Evolutionary conservation across 2,888 invertebrate genomes (phyloP).

Genomic region (Lypha dubia): DNA sequence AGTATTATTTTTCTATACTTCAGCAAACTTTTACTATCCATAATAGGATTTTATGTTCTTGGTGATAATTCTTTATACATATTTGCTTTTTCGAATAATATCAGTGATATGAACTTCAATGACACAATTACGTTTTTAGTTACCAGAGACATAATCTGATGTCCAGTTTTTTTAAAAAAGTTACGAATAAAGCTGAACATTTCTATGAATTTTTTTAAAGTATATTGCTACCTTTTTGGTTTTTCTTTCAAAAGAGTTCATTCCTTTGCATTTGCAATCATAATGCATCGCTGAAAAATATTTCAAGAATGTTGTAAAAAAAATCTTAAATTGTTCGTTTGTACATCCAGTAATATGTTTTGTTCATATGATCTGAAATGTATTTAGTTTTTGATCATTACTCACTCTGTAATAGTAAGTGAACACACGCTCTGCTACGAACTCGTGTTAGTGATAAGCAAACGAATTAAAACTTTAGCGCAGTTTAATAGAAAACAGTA

Average conservation of each 20-base stretch:
- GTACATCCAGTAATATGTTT: slow-evolving; percentile 3
- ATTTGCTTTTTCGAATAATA: neutral
- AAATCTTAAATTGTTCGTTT: slow-evolving; percentile 20
- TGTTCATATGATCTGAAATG: slow-evolving; percentile 2
- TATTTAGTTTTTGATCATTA: neutral
- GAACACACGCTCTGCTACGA: neutral
- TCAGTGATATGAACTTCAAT: neutral
- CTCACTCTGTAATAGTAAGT: slow-evolving; percentile 9
- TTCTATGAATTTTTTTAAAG: too few relatives aligned
- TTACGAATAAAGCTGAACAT: too few relatives aligned
- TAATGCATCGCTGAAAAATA: neutral
- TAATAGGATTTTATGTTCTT: neutral
- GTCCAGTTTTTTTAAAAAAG: too few relatives aligned
- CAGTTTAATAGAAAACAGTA: slow-evolving; percentile 54
- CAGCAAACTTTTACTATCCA: neutral
- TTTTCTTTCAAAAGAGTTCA: neutral
- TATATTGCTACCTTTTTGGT: too few relatives aligned
- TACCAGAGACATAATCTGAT: too few relatives aligned
- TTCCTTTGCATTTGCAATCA: neutral
- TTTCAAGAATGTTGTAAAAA: slow-evolving; percentile 26
- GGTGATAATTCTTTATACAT: neutral
- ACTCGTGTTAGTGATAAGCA: slow-evolving; percentile 38
- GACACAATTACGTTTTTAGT: neutral
- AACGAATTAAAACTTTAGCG: slow-evolving; percentile 48
- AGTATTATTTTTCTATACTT: slow-evolving; percentile 9